These are phyloP conservation scores for Brienomyrus brachyistius DNA, from an alignment of 2,113 vertebrate species.

Conservation along the genomic window DNA sequence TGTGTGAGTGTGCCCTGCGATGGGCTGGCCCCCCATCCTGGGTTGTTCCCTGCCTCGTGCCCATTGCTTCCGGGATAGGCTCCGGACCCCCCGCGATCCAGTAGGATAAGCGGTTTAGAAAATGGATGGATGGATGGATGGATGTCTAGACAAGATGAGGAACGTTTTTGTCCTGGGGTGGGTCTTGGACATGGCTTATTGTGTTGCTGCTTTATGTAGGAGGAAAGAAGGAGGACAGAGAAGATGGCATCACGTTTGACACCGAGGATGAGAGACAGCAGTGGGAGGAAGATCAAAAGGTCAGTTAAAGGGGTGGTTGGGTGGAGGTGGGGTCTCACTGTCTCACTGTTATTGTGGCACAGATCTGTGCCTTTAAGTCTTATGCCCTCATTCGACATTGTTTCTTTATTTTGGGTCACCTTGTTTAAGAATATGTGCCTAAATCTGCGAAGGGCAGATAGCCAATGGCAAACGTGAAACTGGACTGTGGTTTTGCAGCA, in stretches of 20 bases:
- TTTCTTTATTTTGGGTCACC: neutral
- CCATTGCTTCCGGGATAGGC: too few species aligned
- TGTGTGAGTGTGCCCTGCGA: too few species aligned
- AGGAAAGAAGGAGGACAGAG: slow-evolving; percentile 72
- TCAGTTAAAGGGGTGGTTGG: slow-evolving; percentile 42
- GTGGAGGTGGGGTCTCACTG: neutral
- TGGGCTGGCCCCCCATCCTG: too few species aligned
- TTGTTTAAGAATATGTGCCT: neutral
- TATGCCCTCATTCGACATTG: neutral
- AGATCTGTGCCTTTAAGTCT: neutral
- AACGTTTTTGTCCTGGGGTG: neutral
- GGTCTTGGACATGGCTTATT: neutral
- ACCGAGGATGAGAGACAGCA: slow-evolving; percentile 82
- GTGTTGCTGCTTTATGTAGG: slow-evolving; percentile 9
- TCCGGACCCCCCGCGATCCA: too few species aligned
- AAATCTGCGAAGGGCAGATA: neutral
- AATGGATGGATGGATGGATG: too few species aligned
- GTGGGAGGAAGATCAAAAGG: slow-evolving; percentile 94
- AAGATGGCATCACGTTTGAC: slow-evolving; percentile 81
- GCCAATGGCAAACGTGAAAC: neutral
- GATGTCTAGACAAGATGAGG: neutral
- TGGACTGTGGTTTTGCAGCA: slow-evolving; percentile 59
- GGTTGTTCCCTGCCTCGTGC: too few species aligned
- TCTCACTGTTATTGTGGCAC: neutral
- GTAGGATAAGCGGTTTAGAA: too few species aligned